These are phyloP conservation scores for Muscicapa adusta DNA, from an alignment of 2,113 vertebrate species.

Conservation along the genomic window DNA sequence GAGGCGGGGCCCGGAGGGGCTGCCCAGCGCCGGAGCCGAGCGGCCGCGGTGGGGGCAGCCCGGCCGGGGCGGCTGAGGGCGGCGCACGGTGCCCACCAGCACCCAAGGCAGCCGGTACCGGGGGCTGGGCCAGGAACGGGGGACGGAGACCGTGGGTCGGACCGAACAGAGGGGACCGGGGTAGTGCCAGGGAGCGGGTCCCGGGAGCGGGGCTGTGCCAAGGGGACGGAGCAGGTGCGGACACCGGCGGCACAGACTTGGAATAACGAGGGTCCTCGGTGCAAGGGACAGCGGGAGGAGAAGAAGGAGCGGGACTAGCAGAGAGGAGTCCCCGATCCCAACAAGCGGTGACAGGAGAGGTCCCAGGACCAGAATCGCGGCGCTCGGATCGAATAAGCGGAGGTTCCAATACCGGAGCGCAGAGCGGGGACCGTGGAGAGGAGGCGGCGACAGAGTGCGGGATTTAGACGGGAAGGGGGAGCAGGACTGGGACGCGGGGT, in stretches of 20 bases:
- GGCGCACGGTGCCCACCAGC: not conserved
- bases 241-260: not conserved
- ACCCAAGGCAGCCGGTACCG: not conserved
- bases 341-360: not conserved
- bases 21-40: not conserved
- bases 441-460: not conserved
- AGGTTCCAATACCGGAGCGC: not conserved
- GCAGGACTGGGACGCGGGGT: not conserved
- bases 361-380: not conserved
- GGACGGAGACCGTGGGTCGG: not conserved
- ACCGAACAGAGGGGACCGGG: not conserved
- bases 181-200: not conserved
- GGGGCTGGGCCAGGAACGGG: not conserved
- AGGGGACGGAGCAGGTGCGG: not conserved
- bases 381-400: not conserved
- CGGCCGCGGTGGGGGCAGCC: not conserved
- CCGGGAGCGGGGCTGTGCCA: not conserved
- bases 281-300: not conserved
- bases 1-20: constrained; percentile 1
- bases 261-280: not conserved
- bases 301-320: not conserved
- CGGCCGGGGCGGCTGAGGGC: not conserved
- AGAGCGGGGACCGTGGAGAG: not conserved
- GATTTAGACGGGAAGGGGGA: not conserved
- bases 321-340: too few relatives aligned